A percentile compares a stretch with the other conserved stretches of the same genome.
phyloP scores from a whole-genome alignment of 2,113 vertebrate species.

The Charina bottae region DNA sequence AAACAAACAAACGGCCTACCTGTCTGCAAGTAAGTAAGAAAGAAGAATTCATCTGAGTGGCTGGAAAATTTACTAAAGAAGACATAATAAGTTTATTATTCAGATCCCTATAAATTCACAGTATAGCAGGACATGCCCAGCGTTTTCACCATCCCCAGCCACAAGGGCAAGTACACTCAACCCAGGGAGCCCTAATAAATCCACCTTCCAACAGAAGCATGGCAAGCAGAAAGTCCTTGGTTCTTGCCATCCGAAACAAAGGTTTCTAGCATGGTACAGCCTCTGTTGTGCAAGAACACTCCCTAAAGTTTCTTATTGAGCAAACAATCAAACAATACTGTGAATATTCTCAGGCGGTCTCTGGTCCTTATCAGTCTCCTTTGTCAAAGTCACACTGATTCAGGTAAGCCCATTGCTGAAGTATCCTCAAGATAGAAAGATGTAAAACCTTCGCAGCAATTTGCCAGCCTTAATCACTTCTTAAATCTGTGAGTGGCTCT shows the following conservation, averaged over 20 bases:
- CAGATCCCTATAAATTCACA: too few species aligned
- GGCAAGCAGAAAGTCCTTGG: neutral
- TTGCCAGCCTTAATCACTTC: constrained; percentile 69
- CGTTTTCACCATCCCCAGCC: too few species aligned
- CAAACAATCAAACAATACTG: constrained; percentile 66
- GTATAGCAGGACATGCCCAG: too few species aligned
- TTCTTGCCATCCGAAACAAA: neutral
- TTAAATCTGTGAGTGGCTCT: constrained; percentile 63
- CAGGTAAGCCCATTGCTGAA: constrained; percentile 62
- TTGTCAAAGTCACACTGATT: constrained; percentile 66
- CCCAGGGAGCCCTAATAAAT: too few species aligned
- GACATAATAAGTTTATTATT: too few species aligned
- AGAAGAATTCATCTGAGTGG: too few species aligned
- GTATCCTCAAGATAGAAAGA: constrained; percentile 60
- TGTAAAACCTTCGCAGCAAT: constrained; percentile 67
- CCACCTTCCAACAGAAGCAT: too few species aligned
- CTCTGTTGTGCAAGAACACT: constrained; percentile 47
- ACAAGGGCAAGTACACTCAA: too few species aligned
- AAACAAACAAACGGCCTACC: too few species aligned
- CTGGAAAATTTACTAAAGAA: too few species aligned
- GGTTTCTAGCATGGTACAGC: neutral
- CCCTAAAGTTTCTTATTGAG: constrained; percentile 57
- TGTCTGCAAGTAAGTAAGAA: too few species aligned
- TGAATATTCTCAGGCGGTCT: constrained; percentile 59
- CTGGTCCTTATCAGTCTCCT: constrained; percentile 58